A percentile compares a stretch with the other conserved stretches of the same genome.
Conservation (phyloP, 1,140 invertebrate species). For the Panulirus ornatus region DNA sequence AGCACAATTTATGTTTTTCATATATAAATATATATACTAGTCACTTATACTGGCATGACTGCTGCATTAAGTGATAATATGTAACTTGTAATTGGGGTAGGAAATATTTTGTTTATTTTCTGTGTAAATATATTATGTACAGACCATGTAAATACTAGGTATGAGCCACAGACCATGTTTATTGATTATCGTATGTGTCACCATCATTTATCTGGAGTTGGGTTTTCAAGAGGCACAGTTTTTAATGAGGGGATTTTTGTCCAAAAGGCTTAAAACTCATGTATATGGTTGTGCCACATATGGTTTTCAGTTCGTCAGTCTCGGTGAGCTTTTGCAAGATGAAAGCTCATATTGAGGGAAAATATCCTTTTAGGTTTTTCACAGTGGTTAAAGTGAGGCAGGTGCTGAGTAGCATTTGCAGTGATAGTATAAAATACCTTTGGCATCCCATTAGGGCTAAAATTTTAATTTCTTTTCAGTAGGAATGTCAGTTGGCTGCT, state of each 20-base stretch:
- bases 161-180: conserved; percentile 43
- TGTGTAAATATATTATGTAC: conserved; percentile 70
- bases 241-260: neutral
- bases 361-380: conserved; percentile 6
- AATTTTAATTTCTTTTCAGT: neutral
- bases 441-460: neutral
- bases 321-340: conserved; percentile 45
- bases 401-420: conserved; percentile 3
- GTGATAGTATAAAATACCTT: conserved; percentile 10
- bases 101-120: conserved; percentile 68
- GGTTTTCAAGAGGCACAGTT: neutral
- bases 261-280: neutral
- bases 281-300: neutral
- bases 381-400: conserved; percentile 19
- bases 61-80: conserved; percentile 56
- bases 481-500: neutral
- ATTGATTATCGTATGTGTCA: conserved; percentile 19
- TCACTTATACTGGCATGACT: conserved; percentile 55
- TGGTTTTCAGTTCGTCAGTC: neutral
- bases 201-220: neutral
- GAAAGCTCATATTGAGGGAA: conserved; percentile 48
- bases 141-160: conserved; percentile 62
- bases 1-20: conserved; percentile 54
- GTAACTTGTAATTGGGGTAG: conserved; percentile 41
- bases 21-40: conserved; percentile 60